Evolutionary conservation across 2,888 invertebrate species (phyloP), one percentile per base, ranked within the genome.

Genomic region (Bombylius discolor): DNA sequence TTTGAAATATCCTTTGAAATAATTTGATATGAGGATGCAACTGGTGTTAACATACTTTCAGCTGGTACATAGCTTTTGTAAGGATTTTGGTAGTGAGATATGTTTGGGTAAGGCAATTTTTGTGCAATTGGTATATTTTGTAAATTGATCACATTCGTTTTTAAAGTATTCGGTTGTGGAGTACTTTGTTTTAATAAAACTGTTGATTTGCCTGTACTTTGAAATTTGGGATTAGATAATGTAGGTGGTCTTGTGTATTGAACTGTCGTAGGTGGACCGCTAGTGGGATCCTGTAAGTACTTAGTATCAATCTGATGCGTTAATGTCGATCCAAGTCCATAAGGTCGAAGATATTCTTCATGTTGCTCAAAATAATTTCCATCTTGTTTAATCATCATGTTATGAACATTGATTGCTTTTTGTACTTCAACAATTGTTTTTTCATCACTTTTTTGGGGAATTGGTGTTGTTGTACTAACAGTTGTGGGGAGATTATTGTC

Each of bases 361-460:
- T 72, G 71, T 55, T 70, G 68, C 59, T 70, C 71, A 6, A 70
- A 62, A 44, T 69, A 51, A 3, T 62, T 66, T 0, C 71, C 71
- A 57, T 70, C 62, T 47, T 65, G 73, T 4, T 76, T 71, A 11
- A 74, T 68, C 14, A 73, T 67, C 52, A 72, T 69, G 59, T 75
- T 75, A 59, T 70, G 69, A 13, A 75, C 64, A 64, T 74, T 66
- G 23, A 84, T 72, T 0, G 84, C 84, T 67, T 83, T 76, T 64
- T 84, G 83, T 5, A 85, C 39, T 11, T 42, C 39, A 42, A 42
- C 39, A 11, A 42, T 42, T 11, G 39, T 42, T 42, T 42, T 42
- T 42, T 42, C 39, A 11, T 1, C 7, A 36, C 3, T 42, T 42
- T 42, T 5, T 5, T 42, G 11, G 9, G 11, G 5, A 12, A 42